Conservation (phyloP, 2,113 vertebrate species). For the Halcyon malimbica region DNA sequence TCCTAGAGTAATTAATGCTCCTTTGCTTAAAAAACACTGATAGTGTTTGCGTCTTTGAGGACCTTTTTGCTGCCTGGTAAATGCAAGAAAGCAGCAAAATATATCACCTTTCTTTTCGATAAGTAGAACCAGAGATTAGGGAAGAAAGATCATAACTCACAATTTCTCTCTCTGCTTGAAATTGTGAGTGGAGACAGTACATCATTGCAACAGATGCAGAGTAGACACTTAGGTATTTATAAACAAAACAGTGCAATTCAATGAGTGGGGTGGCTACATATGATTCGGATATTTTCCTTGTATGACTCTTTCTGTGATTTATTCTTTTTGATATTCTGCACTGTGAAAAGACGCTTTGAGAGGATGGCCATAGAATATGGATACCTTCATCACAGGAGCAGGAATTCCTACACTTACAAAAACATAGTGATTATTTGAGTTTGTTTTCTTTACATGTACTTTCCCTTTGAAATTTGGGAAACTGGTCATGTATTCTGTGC, state of each 20-base stretch:
- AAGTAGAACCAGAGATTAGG: background rate
- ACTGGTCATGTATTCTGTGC: background rate
- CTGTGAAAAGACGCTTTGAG: background rate
- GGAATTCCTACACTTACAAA: background rate
- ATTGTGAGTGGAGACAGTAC: rapidly evolving
- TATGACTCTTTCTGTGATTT: background rate
- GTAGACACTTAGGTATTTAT: background rate
- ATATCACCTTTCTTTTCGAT: background rate
- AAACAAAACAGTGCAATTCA: background rate
- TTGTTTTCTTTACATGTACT: background rate
- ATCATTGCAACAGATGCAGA: background rate
- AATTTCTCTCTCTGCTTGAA: background rate
- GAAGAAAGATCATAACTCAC: background rate
- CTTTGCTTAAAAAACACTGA: background rate
- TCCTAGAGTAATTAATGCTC: background rate
- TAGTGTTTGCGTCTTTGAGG: background rate
- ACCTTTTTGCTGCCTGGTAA: background rate
- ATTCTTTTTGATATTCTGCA: background rate
- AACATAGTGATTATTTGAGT: background rate
- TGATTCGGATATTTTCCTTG: background rate
- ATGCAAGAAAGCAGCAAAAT: background rate
- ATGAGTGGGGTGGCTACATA: background rate
- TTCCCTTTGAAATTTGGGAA: background rate
- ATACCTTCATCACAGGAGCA: background rate
- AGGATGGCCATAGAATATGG: background rate